Base-by-base conservation (phyloP, 37 sponge, comb jelly and placozoan species). In the Halichondria panicea region DNA sequence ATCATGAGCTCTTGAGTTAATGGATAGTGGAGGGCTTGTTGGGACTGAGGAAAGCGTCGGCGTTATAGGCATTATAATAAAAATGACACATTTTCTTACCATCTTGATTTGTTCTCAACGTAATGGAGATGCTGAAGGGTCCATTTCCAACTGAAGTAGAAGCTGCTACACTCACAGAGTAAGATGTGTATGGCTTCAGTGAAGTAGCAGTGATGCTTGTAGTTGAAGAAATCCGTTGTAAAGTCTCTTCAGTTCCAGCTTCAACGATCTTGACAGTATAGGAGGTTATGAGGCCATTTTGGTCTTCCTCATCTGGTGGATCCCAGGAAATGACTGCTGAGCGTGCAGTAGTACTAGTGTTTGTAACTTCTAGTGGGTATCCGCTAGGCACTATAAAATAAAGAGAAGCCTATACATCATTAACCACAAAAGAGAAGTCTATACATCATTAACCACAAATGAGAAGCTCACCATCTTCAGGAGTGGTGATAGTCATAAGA, bases 401-500 rank as follows among this genome's bases (percentile, higher is more conserved):
- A n/a, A n/a, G n/a, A n/a, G n/a, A n/a, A n/a, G n/a, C n/a, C n/a
- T n/a, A n/a, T n/a, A n/a, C n/a, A n/a, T n/a, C n/a, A n/a, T n/a
- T n/a, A n/a, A n/a, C n/a, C n/a, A n/a, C n/a, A n/a, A n/a, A n/a
- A n/a, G n/a, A n/a, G n/a, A n/a, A n/a, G n/a, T n/a, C n/a, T n/a
- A n/a, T n/a, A n/a, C n/a, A n/a, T n/a, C n/a, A n/a, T n/a, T n/a
- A n/a, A n/a, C n/a, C n/a, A n/a, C n/a, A n/a, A n/a, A n/a, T n/a
- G n/a, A n/a, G n/a, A n/a, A 5, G 38, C 77, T 30, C 71, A 77
- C 85, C 71, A 53, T 76, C 71, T 45, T 84, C 72, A 33, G 61
- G 70, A 18, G 66, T 70, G 9, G 40, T 63, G 43, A 84, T 58
- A 33, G 18, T 48, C 11, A 54, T 21, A 4, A 25, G n/a, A 4